Conservation (phyloP, 2,113 vertebrate genomes). For the Neopipo cinnamomea region DNA sequence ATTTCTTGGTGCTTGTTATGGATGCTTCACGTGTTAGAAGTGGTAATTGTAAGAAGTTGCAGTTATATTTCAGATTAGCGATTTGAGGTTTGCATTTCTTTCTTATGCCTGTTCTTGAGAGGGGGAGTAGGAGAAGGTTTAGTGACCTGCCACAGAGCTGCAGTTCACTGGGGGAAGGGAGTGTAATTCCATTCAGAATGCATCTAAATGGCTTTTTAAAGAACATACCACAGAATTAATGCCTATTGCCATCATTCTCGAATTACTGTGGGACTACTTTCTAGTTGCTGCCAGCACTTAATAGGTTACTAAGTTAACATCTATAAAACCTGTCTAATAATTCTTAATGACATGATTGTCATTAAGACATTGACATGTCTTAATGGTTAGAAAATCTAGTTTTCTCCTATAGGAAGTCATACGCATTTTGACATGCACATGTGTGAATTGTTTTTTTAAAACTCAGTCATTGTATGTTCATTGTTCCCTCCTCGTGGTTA, state of each 20-base stretch:
- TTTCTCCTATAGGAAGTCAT: neutral
- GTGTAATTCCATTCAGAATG: neutral
- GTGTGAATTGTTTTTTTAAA: neutral
- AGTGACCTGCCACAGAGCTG: neutral
- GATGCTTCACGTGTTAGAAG: neutral
- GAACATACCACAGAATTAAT: neutral
- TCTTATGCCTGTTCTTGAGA: neutral
- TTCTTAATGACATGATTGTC: neutral
- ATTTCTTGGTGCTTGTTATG: neutral
- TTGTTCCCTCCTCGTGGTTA: neutral
- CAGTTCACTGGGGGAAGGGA: neutral
- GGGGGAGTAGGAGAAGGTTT: neutral
- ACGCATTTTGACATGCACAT: neutral
- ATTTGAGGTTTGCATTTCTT: neutral
- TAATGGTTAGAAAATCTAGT: neutral
- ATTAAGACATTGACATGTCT: too few species aligned
- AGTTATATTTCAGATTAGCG: neutral
- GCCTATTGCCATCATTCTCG: neutral
- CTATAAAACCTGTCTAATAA: neutral
- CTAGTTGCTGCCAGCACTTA: neutral
- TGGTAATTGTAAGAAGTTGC: neutral
- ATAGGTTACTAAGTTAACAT: neutral
- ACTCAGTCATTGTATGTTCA: neutral
- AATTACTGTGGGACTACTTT: neutral
- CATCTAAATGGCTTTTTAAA: conserved; percentile 20